Evolutionary conservation across 2,113 vertebrate species (phyloP).

Genomic region (Oncorhynchus masou): DNA sequence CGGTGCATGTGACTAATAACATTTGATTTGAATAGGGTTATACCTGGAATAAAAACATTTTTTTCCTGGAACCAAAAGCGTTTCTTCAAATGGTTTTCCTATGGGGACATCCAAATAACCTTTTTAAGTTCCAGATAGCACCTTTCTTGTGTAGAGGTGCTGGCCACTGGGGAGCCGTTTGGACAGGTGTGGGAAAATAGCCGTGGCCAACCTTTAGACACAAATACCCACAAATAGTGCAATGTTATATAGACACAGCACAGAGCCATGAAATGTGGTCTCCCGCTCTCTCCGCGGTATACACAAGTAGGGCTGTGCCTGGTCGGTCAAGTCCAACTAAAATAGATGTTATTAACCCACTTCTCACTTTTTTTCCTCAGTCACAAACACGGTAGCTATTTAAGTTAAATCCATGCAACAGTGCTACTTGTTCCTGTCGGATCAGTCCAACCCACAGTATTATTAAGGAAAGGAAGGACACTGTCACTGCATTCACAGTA

Average conservation of each 20-base stretch:
- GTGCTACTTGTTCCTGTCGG: not conserved
- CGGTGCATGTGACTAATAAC: no score
- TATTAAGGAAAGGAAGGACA: not conserved
- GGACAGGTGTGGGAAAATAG: not conserved
- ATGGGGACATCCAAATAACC: no score
- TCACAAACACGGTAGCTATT: no score
- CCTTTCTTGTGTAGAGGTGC: no score
- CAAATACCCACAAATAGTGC: not conserved
- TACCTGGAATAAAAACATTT: no score
- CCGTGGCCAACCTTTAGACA: not conserved
- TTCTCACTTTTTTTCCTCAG: slow-evolving; percentile 15
- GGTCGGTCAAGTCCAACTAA: no score
- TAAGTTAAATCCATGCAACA: not conserved
- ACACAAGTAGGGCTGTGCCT: slow-evolving; percentile 1
- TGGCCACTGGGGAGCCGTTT: no score
- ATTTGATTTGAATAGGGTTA: no score
- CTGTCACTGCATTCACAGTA: not conserved
- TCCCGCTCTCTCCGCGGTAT: slow-evolving; percentile 11
- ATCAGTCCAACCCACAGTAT: not conserved
- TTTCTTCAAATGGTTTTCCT: no score
- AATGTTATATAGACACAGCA: not conserved
- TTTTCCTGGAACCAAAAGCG: no score
- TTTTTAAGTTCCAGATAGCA: no score
- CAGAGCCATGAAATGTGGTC: slow-evolving; percentile 4
- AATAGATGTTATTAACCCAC: slow-evolving; percentile 16